Conservation (phyloP, 2,888 invertebrate genomes). For the Gryllus longicercus region DNA sequence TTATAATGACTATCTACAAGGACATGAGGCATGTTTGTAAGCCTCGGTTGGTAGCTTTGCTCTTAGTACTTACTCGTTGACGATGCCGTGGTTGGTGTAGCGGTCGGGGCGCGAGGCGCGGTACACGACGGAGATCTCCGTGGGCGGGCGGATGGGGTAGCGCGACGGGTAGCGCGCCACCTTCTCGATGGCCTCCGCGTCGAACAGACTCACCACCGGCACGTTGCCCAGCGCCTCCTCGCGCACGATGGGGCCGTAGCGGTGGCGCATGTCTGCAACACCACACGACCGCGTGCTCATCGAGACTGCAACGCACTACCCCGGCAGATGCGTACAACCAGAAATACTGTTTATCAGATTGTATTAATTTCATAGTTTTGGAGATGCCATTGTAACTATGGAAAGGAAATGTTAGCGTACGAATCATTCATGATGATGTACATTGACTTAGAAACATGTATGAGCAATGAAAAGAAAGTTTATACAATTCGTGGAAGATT, state of each 20-base stretch:
- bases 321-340: no score
- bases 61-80: conserved; percentile 69
- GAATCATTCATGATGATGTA: no score
- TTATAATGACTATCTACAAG: no score
- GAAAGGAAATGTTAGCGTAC: no score
- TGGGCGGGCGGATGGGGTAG: conserved; percentile 76
- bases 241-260: conserved; percentile 71
- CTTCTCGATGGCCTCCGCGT: conserved; percentile 67
- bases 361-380: no score
- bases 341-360: no score
- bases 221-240: conserved; percentile 73
- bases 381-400: no score
- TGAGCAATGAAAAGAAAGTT: no score
- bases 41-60: not conserved
- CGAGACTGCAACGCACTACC: no score
- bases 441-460: no score
- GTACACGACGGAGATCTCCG: conserved; percentile 75
- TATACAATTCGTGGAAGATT: no score
- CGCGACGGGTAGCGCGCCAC: conserved; percentile 70
- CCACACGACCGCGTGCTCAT: not conserved
- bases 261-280: conserved; percentile 62
- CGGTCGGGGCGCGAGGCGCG: conserved; percentile 69
- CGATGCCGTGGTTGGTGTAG: conserved; percentile 76
- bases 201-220: conserved; percentile 69
- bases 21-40: no score